Conservation (phyloP, 1,140 invertebrate genomes). For the Potamilus streckersoni region DNA sequence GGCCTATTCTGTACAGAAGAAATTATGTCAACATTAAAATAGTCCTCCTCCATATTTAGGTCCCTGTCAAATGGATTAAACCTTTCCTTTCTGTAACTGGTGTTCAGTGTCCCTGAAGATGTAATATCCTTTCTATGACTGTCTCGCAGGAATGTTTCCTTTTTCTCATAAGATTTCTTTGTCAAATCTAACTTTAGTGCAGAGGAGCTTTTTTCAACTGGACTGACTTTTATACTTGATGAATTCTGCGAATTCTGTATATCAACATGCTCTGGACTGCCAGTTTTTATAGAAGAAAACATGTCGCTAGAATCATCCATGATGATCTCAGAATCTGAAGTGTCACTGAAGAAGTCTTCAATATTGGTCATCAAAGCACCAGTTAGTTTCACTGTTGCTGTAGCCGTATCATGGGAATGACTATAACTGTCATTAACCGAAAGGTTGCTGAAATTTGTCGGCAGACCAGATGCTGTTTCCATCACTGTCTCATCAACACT, state of each 20-base stretch:
- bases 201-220: slow-evolving; percentile 1
- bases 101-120: slow-evolving; percentile 17
- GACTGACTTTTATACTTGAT: slow-evolving; percentile 9
- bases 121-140: background rate
- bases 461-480: no score
- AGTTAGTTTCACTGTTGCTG: slow-evolving; percentile 26
- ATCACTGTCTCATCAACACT: no score
- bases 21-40: slow-evolving; percentile 15
- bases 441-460: no score
- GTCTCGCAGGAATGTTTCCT: slow-evolving; percentile 2
- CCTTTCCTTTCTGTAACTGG: background rate
- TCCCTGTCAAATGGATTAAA: slow-evolving; percentile 35
- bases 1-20: background rate
- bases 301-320: slow-evolving; percentile 5
- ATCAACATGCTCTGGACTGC: background rate
- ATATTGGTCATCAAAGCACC: slow-evolving; percentile 11
- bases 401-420: slow-evolving; percentile 2
- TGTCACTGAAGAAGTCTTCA: slow-evolving; percentile 15
- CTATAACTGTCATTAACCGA: no score
- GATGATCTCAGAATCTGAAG: slow-evolving; percentile 12
- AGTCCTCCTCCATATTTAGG: slow-evolving; percentile 24
- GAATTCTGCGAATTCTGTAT: slow-evolving; percentile 11
- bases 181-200: background rate
- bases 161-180: background rate
- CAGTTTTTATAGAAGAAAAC: background rate